Evolutionary conservation across 2,797 vertebrate genomes (phyloP).

Genomic region (Parotocinclus haroldoi): DNA sequence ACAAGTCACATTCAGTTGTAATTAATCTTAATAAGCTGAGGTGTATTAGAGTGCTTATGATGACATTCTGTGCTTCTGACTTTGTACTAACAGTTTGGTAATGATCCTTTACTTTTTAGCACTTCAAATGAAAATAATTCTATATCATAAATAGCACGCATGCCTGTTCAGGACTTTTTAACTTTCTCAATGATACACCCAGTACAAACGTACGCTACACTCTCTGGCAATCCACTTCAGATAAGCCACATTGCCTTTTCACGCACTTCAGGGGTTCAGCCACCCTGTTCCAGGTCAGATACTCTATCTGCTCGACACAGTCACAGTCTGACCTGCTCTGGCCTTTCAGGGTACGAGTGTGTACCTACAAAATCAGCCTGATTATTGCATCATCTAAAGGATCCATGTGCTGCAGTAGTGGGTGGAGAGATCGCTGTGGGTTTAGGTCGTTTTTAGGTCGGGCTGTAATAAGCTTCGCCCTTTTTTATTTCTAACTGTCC

Average conservation of each 20-base stretch:
- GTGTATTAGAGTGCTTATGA: too few relatives aligned
- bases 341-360: neutral
- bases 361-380: neutral
- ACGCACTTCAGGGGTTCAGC: conserved; percentile 10
- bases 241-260: conserved; percentile 6
- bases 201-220: too few relatives aligned
- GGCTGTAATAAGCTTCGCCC: neutral
- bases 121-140: too few relatives aligned
- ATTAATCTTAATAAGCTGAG: too few relatives aligned
- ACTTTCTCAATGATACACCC: too few relatives aligned
- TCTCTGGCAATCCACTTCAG: neutral
- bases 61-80: too few relatives aligned
- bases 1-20: too few relatives aligned
- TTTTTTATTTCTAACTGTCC: too few relatives aligned
- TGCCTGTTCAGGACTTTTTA: too few relatives aligned
- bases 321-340: neutral
- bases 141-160: too few relatives aligned
- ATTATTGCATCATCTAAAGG: conserved; percentile 31
- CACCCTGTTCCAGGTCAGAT: conserved; percentile 23
- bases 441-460: neutral
- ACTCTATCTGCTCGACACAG: conserved; percentile 38
- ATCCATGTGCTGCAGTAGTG: neutral
- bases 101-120: too few relatives aligned
- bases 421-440: neutral
- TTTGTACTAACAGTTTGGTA: too few relatives aligned